phyloP scores from a whole-genome alignment of 2,113 vertebrate species.

The Phoenicopterus ruber region DNA sequence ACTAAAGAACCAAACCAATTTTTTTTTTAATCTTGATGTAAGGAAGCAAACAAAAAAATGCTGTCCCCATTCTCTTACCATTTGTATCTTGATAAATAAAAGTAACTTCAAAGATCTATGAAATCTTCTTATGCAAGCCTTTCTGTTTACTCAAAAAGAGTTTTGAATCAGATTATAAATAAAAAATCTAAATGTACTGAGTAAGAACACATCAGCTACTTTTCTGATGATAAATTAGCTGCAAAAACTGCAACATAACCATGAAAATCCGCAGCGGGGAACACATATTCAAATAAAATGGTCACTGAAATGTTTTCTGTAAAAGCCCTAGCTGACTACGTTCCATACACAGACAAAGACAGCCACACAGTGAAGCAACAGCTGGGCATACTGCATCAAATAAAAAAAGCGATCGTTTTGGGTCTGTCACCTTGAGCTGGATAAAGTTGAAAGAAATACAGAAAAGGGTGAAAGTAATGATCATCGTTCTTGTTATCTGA shows the following conservation, averaged over 20 bases:
- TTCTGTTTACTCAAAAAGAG: not conserved
- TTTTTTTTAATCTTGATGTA: not conserved
- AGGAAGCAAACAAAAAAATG: not conserved
- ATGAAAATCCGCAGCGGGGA: not conserved
- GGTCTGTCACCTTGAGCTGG: not conserved
- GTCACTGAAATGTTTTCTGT: not conserved
- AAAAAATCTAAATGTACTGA: not conserved
- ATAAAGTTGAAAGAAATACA: not conserved
- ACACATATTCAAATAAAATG: not conserved
- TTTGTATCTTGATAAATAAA: not conserved
- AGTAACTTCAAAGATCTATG: not conserved
- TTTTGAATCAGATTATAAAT: not conserved
- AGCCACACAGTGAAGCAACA: not conserved
- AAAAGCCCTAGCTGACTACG: not conserved
- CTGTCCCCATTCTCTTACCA: not conserved
- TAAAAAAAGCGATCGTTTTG: not conserved
- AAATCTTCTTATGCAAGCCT: not conserved
- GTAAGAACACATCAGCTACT: not conserved
- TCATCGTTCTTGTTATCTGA: not conserved
- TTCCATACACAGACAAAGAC: not conserved
- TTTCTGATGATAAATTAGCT: not conserved
- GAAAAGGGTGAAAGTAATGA: not conserved
- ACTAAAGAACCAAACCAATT: not conserved
- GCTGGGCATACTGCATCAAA: not conserved
- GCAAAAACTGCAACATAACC: not conserved